These are phyloP conservation scores for Calliopsis andreniformis DNA, from an alignment of 1,140 invertebrate species.

Conservation along the genomic window DNA sequence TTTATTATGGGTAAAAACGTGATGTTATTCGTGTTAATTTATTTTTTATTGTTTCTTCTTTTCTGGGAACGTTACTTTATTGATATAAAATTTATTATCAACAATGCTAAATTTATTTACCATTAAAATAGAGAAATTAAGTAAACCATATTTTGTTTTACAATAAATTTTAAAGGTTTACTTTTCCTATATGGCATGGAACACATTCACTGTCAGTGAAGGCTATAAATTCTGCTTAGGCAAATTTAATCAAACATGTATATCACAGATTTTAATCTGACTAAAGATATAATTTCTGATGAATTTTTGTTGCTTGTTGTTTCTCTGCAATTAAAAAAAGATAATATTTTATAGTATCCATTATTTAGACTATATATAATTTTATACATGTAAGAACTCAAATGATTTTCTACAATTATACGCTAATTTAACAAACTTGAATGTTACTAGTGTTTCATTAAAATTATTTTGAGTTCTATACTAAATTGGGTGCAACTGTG, in stretches of 20 bases:
- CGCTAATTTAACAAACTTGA: too few relatives aligned
- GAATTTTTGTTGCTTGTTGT: too few relatives aligned
- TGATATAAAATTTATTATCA: constrained; percentile 34
- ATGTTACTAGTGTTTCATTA: too few relatives aligned
- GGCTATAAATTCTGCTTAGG: constrained; percentile 30
- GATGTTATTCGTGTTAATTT: constrained; percentile 4
- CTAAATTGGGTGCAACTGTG: too few relatives aligned
- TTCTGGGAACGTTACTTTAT: not conserved
- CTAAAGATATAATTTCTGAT: constrained; percentile 17
- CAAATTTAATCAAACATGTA: constrained; percentile 26
- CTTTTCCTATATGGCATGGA: constrained; percentile 17
- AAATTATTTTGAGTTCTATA: too few relatives aligned
- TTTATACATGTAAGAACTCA: not conserved
- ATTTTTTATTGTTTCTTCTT: not conserved
- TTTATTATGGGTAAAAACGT: constrained; percentile 33
- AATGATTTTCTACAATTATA: not conserved
- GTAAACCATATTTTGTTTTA: not conserved
- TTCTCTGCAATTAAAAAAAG: too few relatives aligned
- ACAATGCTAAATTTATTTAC: constrained; percentile 32
- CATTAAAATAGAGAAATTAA: constrained; percentile 11
- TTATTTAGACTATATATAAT: not conserved
- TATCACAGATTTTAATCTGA: constrained; percentile 54
- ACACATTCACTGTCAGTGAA: constrained; percentile 17
- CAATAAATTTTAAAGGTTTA: constrained; percentile 27
- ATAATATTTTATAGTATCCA: not conserved